Evolutionary conservation across 2,888 invertebrate genomes (phyloP).

Genomic region (Embidobia sp.): DNA sequence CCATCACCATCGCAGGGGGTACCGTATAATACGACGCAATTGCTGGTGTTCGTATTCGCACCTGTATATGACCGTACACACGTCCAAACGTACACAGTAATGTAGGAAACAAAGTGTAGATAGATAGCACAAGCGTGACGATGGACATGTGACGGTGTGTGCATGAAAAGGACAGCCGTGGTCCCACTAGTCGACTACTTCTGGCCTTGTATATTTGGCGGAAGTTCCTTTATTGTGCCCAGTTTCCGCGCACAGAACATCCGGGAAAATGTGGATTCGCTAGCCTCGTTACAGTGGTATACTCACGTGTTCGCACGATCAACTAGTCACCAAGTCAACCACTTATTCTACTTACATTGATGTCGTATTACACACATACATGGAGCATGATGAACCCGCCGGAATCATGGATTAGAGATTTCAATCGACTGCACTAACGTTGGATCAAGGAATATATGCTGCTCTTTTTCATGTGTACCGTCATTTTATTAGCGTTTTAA

Average conservation of each 20-base stretch:
- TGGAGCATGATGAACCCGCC: conserved; percentile 68
- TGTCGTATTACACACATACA: conserved; percentile 47
- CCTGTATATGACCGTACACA: conserved; percentile 6
- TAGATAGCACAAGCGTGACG: conserved; percentile 45
- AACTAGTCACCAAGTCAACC: conserved; percentile 36
- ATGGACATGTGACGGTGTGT: conserved; percentile 6
- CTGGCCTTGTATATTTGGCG: conserved; percentile 78
- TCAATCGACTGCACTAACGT: conserved; percentile 60
- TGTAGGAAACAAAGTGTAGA: conserved; percentile 32
- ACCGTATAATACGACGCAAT: conserved; percentile 27
- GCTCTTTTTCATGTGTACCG: conserved; percentile 36
- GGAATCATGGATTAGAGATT: conserved; percentile 80
- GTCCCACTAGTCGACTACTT: conserved; percentile 60
- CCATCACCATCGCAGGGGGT: conserved; percentile 50
- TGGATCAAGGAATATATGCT: conserved; percentile 60
- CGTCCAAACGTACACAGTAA: neutral
- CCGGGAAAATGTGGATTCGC: conserved; percentile 77
- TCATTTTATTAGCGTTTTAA: conserved; percentile 17
- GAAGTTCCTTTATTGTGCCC: conserved; percentile 77
- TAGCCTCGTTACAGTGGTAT: conserved; percentile 51
- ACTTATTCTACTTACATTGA: conserved; percentile 56
- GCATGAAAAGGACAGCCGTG: conserved; percentile 31
- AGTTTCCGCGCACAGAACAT: conserved; percentile 78
- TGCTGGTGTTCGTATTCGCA: conserved; percentile 32
- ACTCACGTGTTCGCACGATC: conserved; percentile 60